Evolutionary conservation across 1,140 invertebrate species (phyloP).

Genomic region (Homalodisca vitripennis): DNA sequence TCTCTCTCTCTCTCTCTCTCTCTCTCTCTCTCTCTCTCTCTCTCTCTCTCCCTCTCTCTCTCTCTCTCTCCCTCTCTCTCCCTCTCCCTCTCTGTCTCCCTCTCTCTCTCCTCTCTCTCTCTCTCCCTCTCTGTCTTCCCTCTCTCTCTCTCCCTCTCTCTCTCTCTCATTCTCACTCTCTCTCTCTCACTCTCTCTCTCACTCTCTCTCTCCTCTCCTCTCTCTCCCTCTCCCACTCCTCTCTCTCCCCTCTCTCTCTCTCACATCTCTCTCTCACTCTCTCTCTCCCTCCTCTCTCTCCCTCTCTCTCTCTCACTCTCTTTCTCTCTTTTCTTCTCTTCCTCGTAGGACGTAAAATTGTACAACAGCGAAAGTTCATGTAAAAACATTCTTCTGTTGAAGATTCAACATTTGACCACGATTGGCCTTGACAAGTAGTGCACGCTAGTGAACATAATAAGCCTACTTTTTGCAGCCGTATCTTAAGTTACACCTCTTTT

Average conservation of each 20-base stretch:
- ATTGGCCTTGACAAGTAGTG: too few relatives aligned
- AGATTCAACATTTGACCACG: too few relatives aligned
- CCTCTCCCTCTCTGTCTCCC: too few relatives aligned
- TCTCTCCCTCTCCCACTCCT: neutral
- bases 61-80: neutral
- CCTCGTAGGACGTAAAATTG: neutral
- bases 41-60: too few relatives aligned
- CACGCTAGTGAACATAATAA: too few relatives aligned
- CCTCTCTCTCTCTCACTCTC: neutral
- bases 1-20: neutral
- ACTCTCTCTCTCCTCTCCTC: neutral
- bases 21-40: neutral
- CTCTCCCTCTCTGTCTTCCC: neutral
- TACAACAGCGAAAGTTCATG: too few relatives aligned
- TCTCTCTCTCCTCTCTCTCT: neutral
- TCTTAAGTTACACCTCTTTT: too few relatives aligned
- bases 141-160: neutral
- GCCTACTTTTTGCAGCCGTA: too few relatives aligned
- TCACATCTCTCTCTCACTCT: too few relatives aligned
- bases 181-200: neutral
- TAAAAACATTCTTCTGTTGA: too few relatives aligned
- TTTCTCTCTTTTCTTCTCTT: neutral
- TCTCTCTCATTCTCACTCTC: neutral
- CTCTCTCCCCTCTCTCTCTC: neutral
- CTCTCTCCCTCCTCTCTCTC: neutral